A percentile compares a stretch with the other conserved stretches of the same genome.
Evolutionary conservation across 2,113 vertebrate species (phyloP).

Genomic region (Larimichthys polyactis): DNA sequence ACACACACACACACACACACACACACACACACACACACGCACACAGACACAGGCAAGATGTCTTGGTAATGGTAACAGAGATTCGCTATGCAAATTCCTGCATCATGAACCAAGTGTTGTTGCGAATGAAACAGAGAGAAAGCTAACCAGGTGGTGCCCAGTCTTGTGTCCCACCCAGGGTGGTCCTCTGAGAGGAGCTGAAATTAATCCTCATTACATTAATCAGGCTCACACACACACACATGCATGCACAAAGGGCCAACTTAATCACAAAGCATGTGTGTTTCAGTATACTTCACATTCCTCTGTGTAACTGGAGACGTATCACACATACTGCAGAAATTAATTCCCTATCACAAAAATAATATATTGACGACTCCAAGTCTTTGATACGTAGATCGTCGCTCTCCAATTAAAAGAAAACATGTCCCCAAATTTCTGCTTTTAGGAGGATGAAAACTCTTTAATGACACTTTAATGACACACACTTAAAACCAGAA

Average conservation of each 20-base stretch:
- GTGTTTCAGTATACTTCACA: constrained; percentile 28
- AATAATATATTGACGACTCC: neutral
- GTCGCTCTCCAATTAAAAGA: no score
- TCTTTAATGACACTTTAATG: no score
- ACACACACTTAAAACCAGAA: no score
- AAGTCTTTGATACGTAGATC: neutral
- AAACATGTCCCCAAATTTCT: no score
- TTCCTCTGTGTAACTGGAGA: neutral
- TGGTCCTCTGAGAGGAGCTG: constrained; percentile 62
- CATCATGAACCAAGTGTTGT: constrained; percentile 52
- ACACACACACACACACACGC: neutral
- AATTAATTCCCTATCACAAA: neutral
- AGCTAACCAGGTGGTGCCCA: constrained; percentile 68
- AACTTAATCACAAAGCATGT: constrained; percentile 45
- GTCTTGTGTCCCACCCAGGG: constrained; percentile 59
- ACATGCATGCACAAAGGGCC: constrained; percentile 41
- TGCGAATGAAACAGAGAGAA: constrained; percentile 21
- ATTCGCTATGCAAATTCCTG: constrained; percentile 56
- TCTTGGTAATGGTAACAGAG: constrained; percentile 7
- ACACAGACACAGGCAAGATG: neutral
- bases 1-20: neutral
- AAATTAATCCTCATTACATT: constrained; percentile 73
- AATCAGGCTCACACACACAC: constrained; percentile 54
- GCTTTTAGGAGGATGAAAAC: no score
- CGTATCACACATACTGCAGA: constrained; percentile 1